These are phyloP conservation scores for Iselma pallidipennis DNA, from an alignment of 2,888 invertebrate species.

Conservation along the genomic window DNA sequence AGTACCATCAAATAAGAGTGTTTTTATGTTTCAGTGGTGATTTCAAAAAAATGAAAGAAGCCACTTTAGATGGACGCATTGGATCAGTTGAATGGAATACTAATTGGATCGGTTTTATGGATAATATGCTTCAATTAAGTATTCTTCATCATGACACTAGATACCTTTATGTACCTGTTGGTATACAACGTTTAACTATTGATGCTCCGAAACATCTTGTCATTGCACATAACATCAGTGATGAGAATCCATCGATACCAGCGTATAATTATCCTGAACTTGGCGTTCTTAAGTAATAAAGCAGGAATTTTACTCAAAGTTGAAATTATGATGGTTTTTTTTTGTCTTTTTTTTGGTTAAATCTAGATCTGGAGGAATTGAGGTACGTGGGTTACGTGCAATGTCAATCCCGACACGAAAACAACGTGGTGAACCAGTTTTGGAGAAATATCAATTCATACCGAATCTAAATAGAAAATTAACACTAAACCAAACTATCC, in stretches of 20 bases:
- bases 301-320: too few species aligned
- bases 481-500: slow-evolving; percentile 50
- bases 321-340: too few species aligned
- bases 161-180: slow-evolving; percentile 74
- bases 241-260: slow-evolving; percentile 26
- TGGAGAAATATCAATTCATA: slow-evolving; percentile 74
- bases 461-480: slow-evolving; percentile 58
- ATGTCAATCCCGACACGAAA: slow-evolving; percentile 70
- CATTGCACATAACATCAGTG: slow-evolving; percentile 50
- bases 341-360: background rate
- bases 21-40: slow-evolving; percentile 32
- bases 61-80: slow-evolving; percentile 46
- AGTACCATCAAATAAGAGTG: too few species aligned
- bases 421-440: slow-evolving; percentile 70
- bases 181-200: slow-evolving; percentile 71
- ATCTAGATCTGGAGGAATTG: slow-evolving; percentile 70
- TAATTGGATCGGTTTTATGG: slow-evolving; percentile 88
- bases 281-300: slow-evolving; percentile 21
- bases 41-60: slow-evolving; percentile 35
- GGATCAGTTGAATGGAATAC: slow-evolving; percentile 70
- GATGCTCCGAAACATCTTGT: slow-evolving; percentile 66
- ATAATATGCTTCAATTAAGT: slow-evolving; percentile 84
- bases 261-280: slow-evolving; percentile 44
- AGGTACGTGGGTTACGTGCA: slow-evolving; percentile 74
- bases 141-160: slow-evolving; percentile 70